Base-by-base conservation (phyloP, 2,113 vertebrate species). In the Larimichthys polyactis region DNA sequence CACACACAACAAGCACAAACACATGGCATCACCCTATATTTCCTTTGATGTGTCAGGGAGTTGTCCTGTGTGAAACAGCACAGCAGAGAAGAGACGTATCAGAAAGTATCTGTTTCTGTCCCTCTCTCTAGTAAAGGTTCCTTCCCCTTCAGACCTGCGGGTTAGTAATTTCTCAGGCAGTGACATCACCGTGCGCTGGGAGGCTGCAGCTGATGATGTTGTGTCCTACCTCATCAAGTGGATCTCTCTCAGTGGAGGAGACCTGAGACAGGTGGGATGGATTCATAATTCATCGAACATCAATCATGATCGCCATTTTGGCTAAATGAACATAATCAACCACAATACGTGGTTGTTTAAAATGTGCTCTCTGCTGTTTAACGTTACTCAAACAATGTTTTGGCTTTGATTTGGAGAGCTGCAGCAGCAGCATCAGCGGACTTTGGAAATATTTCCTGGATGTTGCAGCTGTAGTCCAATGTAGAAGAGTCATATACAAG, bases 201-300 rank as follows among this genome's bases (percentile, higher is more conserved):
- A 94, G 48, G 90, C 96, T 0, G 96, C 96, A 2, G 96, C 95
- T 0, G 95, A 96, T 0, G 96, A 98, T 0, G 97, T 98, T 3
- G 94, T 96, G 3, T 96, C 96, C 9, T 98, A 98, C 63, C 96
- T 97, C 89, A 97, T 98, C 92, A 98, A 96, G 79, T 99, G 98
- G 98, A 98, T 93, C 36, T 96, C 96, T 0, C 93, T 95, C 12
- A 93, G 95, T 29, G 97, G 96, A 71, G 96, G 97, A 44, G 92
- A 96, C 75, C 94, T 97, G 62, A 95, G 91, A 20, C 97, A 99
- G 97, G 98, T 98, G 67, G 90, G n/a, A n/a, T n/a, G n/a, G n/a
- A n/a, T n/a, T n/a, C n/a, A n/a, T n/a, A n/a, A 36, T 36, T 36
- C 7, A 36, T 36, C 1, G 36, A 7, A 36, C 8, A 36, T 8